Base-by-base conservation (phyloP, 2,888 invertebrate genomes). In the Drosophila subsilvestris region DNA sequence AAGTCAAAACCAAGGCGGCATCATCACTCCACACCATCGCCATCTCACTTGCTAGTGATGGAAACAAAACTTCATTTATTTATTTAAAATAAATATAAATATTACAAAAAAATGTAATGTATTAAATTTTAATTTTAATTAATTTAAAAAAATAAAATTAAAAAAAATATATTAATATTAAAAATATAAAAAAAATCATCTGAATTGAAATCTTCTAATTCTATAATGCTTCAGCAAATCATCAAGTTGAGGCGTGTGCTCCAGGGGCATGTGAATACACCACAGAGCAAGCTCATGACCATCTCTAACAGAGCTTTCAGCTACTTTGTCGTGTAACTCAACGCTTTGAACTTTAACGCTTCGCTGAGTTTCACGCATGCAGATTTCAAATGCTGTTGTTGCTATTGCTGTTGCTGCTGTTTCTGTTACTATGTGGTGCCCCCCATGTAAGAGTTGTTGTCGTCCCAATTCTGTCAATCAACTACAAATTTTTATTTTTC, bases 401-500 rank as follows among this genome's bases (percentile, higher is more conserved):
- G 25, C 3, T 20, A 3, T 1, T 20, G 20, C 5, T 25, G 25
- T n/a, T 49, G 51, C 45, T 18, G 18, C 48, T 37, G 20, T 47
- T 62, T 20, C 53, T 45, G 45, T 51, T 37, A 43, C 50, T 43
- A 37, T 25, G 48, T 51, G 57, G 69, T 55, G 60, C 71, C n/a
- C 29, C 18, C 51, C n/a, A 42, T 65, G 65, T 63, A 53, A 51
- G 65, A 65, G 65, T 53, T 62, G 51, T 29, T 42, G 47, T 63
- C 63, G 89, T 77, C 81, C 89, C 80, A 90, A 88, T 82, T 89
- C 88, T 89, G 90, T 89, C 89, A 89, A 90, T 89, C 89, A 90
- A 88, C 83, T 83, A 76, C 75, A 80, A 80, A 78, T 74, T 81
- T 79, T 63, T n/a, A n/a, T 50, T 63, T 53, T 74, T 66, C 47